phyloP scores from a whole-genome alignment of 2,888 invertebrate species.

The Epinotia demarniana region DNA sequence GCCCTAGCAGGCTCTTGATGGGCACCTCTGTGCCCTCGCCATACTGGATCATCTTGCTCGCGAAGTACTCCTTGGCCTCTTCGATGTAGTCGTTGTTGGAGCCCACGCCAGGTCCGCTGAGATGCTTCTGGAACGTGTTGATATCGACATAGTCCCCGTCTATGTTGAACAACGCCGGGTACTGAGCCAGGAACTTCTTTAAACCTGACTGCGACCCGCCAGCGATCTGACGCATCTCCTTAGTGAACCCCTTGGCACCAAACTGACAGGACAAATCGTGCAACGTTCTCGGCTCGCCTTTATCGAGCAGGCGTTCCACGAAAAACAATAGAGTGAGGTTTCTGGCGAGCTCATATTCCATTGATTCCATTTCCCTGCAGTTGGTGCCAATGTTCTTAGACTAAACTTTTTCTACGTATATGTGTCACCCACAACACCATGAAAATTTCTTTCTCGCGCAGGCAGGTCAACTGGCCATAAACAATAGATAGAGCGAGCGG shows the following conservation, averaged over 20 bases:
- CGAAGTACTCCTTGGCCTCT: conserved; percentile 99
- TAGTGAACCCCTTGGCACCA: conserved; percentile 99
- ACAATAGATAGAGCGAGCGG: conserved; percentile 68
- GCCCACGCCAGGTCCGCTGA: conserved; percentile 83
- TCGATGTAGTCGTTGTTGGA: conserved; percentile 95
- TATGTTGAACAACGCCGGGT: conserved; percentile 97
- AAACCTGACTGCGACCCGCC: conserved; percentile 98
- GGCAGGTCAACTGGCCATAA: conserved; percentile 66
- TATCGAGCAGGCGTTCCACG: conserved; percentile 98
- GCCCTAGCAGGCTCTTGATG: conserved; percentile 97
- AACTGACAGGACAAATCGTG: conserved; percentile 99
- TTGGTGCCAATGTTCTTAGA: conserved; percentile 84
- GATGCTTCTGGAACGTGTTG: conserved; percentile 89
- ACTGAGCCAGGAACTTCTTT: conserved; percentile 98
- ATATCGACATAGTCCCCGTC: conserved; percentile 96
- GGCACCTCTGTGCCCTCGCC: conserved; percentile 98
- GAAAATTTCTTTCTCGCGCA: conserved; percentile 77
- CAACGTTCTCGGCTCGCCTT: conserved; percentile 96
- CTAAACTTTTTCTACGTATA: conserved; percentile 82
- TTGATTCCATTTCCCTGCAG: conserved; percentile 92
- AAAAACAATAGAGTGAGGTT: conserved; percentile 99
- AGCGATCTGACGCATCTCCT: conserved; percentile 98
- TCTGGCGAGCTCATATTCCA: conserved; percentile 96
- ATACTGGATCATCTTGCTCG: conserved; percentile 96
- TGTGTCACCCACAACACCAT: conserved; percentile 85